Evolutionary conservation across 1,140 invertebrate species (phyloP), one percentile per base, ranked within the genome.

Genomic region (Zaprionus ornatus): DNA sequence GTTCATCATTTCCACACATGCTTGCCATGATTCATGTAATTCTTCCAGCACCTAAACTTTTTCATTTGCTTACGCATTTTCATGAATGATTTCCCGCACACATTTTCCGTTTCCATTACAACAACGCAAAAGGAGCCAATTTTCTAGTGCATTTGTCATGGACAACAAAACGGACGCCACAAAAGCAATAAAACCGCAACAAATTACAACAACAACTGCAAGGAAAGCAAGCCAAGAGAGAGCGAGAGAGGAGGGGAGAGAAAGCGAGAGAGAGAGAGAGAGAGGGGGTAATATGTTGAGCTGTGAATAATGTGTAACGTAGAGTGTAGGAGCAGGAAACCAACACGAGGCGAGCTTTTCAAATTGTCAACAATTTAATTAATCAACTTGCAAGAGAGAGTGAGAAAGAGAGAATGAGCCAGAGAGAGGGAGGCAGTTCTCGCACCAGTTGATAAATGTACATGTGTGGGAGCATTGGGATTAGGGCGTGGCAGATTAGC

Each of bases 311-410:
- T 90, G 85, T 55, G 57, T 37, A 62, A 40, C 59, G 50, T 62
- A 50, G 23, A 61, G 25, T 56, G 55, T 52, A 52, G 32, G 27
- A 48, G 52, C 12, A 19, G 6, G 12, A 13, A 63, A 32, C 52
- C 59, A 40, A 56, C 57, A 74, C 67, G 73, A 40, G 52, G 52
- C 55, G 73, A 77, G 85, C 85, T 88, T 79, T 90, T 90, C 84
- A 90, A 88, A 84, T 84, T 88, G 84, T 88, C 84, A 88, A 88
- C 84, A 90, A 77, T 81, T 88, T 90, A 88, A 90, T 88, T 88
- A 88, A 88, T 88, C 85, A 88, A 84, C 78, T 79, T 60, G 73
- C 19, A 64, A 2, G 27, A n/a, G 45, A 50, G 25, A 62, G 25
- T 35, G 1, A 13, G 21, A 5, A 13, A 64, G 15, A 35, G 23